These are phyloP conservation scores for Bicyclus anynana DNA, from an alignment of 1,140 invertebrate species.

Conservation along the genomic window DNA sequence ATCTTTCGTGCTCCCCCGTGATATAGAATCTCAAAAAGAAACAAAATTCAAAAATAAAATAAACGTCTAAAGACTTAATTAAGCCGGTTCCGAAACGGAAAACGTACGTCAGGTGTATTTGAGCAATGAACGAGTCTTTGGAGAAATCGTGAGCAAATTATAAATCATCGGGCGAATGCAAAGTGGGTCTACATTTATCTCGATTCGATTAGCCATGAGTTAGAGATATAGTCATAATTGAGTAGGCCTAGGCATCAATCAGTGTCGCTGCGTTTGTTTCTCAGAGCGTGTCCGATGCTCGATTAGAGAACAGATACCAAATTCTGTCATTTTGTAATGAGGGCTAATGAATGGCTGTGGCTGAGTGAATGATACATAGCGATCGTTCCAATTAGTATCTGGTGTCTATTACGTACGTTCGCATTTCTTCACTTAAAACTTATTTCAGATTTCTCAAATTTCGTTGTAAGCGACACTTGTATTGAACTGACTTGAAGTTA, in stretches of 20 bases:
- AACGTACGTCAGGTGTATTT: conserved; percentile 18
- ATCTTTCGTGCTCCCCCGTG: conserved; percentile 71
- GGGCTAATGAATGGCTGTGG: conserved; percentile 38
- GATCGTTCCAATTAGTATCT: conserved; percentile 7
- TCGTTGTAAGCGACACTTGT: background rate
- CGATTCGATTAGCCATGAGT: conserved; percentile 39
- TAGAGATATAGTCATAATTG: conserved; percentile 49
- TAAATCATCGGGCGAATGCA: conserved; percentile 26
- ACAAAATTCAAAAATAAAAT: conserved; percentile 67
- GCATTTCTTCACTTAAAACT: conserved; percentile 11
- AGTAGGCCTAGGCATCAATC: conserved; percentile 47
- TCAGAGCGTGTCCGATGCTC: conserved; percentile 48
- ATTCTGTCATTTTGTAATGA: conserved; percentile 46
- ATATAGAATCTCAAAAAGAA: conserved; percentile 76
- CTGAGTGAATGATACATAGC: conserved; percentile 30
- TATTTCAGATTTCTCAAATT: conserved; percentile 1
- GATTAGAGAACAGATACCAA: conserved; percentile 43
- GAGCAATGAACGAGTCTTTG: conserved; percentile 20
- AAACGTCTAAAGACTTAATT: conserved; percentile 18
- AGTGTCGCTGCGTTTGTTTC: conserved; percentile 52
- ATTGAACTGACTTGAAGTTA: background rate
- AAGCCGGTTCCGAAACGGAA: conserved; percentile 13
- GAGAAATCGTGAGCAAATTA: conserved; percentile 29
- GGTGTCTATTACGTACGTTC: conserved; percentile 21
- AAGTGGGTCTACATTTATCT: conserved; percentile 38